Conservation (phyloP, 2,888 invertebrate species). For the Agriopis marginaria region DNA sequence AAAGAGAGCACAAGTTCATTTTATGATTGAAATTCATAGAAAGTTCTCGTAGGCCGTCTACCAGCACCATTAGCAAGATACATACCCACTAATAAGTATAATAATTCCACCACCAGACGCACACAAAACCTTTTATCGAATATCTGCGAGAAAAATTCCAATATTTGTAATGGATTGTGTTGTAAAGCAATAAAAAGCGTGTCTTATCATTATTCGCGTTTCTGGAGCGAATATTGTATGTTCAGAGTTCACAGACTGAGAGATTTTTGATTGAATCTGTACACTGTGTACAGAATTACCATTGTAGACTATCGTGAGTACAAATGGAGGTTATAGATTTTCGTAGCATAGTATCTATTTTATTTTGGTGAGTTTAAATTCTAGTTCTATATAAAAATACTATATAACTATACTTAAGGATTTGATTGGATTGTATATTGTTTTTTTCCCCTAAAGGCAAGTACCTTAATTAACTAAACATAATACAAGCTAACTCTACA, state of each 20-base stretch:
- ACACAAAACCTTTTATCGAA: slow-evolving; percentile 2
- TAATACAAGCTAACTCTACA: too few relatives aligned
- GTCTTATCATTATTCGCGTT: slow-evolving; percentile 57
- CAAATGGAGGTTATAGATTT: neutral
- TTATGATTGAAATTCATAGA: too few relatives aligned
- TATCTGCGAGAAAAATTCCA: slow-evolving; percentile 8
- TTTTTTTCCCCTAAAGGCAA: too few relatives aligned
- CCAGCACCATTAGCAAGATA: neutral
- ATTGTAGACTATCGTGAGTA: neutral
- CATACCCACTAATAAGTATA: neutral
- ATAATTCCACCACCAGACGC: neutral
- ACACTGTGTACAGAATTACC: neutral
- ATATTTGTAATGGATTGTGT: slow-evolving; percentile 16
- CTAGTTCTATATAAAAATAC: too few relatives aligned
- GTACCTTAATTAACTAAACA: too few relatives aligned
- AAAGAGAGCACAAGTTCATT: too few relatives aligned
- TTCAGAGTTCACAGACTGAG: slow-evolving; percentile 40
- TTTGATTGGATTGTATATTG: too few relatives aligned
- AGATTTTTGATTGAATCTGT: slow-evolving; percentile 11
- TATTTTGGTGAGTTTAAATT: too few relatives aligned
- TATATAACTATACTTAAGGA: too few relatives aligned
- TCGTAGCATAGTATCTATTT: too few relatives aligned
- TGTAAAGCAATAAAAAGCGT: slow-evolving; percentile 38
- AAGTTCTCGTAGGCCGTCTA: too few relatives aligned
- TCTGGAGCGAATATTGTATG: slow-evolving; percentile 42